Evolutionary conservation across 2,797 vertebrate genomes (phyloP), one percentile per base, ranked within the genome.

Genomic region (Scolopax rusticola): DNA sequence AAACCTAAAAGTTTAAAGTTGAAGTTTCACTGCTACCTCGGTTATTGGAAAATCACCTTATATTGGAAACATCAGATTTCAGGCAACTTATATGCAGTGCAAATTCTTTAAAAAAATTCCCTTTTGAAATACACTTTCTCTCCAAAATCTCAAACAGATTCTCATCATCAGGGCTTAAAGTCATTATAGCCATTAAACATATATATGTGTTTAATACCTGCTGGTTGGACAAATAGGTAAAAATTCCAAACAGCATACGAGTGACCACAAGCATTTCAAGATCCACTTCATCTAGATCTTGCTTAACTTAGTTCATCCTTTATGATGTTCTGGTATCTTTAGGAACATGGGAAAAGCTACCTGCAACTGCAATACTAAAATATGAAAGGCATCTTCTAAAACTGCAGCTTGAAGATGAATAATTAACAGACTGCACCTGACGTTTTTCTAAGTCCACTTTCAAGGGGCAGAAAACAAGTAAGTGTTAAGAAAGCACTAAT

Each of bases 401-500:
- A 92, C 23, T 64, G 60, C 64, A 89, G 11, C 56, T 84, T 91
- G 63, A 77, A 93, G 59, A 20, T 67, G 53, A 56, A 60, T 61
- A 82, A 91, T 27, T 54, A 88, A 91, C 4, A 19, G 56, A 69
- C 45, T 61, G 23, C 33, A 68, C n/a, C 21, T 84, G 81, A 43
- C 20, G 30, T 47, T 80, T 82, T 83, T 87, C 21, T 40, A 51
- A 84, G 76, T 74, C 38, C 17, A 12, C n/a, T 92, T 96, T 82
- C 50, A 92, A 82, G 82, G 84, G 43, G 32, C 48, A 84, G 73
- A 87, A 96, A 97, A 87, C 38, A 92, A 82, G 33, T 40, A 84
- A 23, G 47, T 65, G 32, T 95, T 95, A 77, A 93, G 91, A 97
- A 97, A 89, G 50, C 3, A 48, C 50, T 76, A 94, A 97, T 70